Conservation (phyloP, 2,888 invertebrate genomes). For the Tachina lurida region DNA sequence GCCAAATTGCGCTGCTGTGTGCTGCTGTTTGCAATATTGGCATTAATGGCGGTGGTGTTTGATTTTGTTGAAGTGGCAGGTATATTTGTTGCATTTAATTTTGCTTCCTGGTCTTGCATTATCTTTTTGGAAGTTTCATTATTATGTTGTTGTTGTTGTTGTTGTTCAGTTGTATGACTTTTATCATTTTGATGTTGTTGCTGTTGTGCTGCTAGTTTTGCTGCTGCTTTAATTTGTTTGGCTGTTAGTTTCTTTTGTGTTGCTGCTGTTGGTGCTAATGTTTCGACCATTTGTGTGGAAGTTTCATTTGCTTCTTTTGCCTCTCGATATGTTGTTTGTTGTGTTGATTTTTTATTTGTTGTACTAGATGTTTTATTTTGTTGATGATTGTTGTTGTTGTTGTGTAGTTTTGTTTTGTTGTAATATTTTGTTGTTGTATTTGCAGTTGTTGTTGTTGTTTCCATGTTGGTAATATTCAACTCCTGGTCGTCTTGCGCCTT, state of each 20-base stretch:
- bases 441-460: slow-evolving; percentile 78
- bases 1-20: slow-evolving; percentile 61
- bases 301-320: slow-evolving; percentile 68
- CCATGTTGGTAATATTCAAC: slow-evolving; percentile 77
- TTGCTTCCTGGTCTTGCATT: slow-evolving; percentile 68
- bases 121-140: slow-evolving; percentile 69
- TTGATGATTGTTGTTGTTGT: slow-evolving; percentile 76
- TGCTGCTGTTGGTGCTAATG: slow-evolving; percentile 37
- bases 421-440: slow-evolving; percentile 76
- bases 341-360: slow-evolving; percentile 73
- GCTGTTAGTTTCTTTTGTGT: slow-evolving; percentile 72
- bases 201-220: slow-evolving; percentile 71
- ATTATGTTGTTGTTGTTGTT: slow-evolving; percentile 67
- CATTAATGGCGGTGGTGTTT: slow-evolving; percentile 73
- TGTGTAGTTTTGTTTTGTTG: slow-evolving; percentile 76
- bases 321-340: slow-evolving; percentile 77
- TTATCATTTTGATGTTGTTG: slow-evolving; percentile 71
- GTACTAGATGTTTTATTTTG: slow-evolving; percentile 68
- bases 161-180: slow-evolving; percentile 66
- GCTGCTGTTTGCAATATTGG: slow-evolving; percentile 78
- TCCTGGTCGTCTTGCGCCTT: slow-evolving; percentile 40
- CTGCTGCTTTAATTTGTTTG: slow-evolving; percentile 73
- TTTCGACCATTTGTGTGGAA: slow-evolving; percentile 56
- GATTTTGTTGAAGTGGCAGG: slow-evolving; percentile 71
- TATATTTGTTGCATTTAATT: slow-evolving; percentile 70